Base-by-base conservation (phyloP, 2,113 vertebrate species). In the Hydropotes inermis region DNA sequence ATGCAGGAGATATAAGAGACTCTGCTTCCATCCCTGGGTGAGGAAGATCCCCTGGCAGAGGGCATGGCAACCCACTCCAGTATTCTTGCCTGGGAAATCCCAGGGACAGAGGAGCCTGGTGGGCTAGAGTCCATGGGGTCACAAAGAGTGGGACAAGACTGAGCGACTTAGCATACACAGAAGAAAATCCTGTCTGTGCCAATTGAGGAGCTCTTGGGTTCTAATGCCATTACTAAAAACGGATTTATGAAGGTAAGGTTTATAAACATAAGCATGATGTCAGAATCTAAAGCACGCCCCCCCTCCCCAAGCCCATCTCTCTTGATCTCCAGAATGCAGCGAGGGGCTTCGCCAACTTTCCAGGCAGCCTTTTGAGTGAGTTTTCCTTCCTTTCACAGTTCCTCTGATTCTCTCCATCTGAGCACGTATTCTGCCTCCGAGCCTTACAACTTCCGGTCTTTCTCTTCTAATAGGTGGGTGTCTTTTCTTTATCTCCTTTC, bases 391-490 rank as follows among this genome's bases (percentile, higher is more conserved):
- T 98, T 57, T 74, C 97, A 97, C 98, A 99, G 98, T 99, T 98
- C 98, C 97, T 98, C 98, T 96, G 98, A 99, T 93, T 98, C 98
- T 96, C 97, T 98, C 92, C 97, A 98, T 96, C 94, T 94, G 97
- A 98, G 96, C 97, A 98, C 96, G 43, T 93, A 67, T 70, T 97
- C 97, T 96, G 81, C 97, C 97, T 98, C 97, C 97, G 95, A 99
- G 94, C 97, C 98, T 98, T 98, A 98, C 98, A 98, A 98, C 96
- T 98, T 99, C 98, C 33, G 1, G 85, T 99, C 98, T 98, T 98
- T 98, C 98, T 99, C 90, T 98, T 98, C 98, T 95, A 98, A 98
- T 98, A 99, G 99, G 98, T 99, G 98, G 99, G 98, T 98, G 82
- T 4, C 2, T 89, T 97, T 79, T 88, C 10, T 61, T 76, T 33